Percentiles rank a stretch among this genome's conserved stretches.
Evolutionary conservation across 2,113 vertebrate genomes (phyloP).

Genomic region (Salvelinus namaycush): DNA sequence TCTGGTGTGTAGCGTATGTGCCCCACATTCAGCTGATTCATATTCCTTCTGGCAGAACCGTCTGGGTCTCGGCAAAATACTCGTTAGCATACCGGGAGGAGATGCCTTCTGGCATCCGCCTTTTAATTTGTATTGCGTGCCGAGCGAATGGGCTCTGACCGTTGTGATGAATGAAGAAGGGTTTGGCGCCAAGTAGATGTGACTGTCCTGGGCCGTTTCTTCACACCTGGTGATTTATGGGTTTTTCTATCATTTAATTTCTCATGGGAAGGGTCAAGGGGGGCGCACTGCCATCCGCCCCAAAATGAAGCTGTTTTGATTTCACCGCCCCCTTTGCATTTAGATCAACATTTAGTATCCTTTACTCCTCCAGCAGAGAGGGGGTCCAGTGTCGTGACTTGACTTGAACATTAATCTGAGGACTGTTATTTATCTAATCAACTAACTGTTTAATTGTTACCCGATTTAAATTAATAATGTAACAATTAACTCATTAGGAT

Average conservation of each 20-base stretch:
- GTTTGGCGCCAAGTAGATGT: slow-evolving; percentile 78
- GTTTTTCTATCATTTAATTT: slow-evolving; percentile 81
- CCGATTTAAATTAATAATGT: too few relatives aligned
- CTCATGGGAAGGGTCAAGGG: slow-evolving; percentile 67
- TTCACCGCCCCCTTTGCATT: slow-evolving; percentile 61
- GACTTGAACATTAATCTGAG: too few relatives aligned
- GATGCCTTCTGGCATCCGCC: slow-evolving; percentile 64
- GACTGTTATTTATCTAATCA: too few relatives aligned
- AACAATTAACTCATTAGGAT: too few relatives aligned
- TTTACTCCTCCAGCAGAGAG: not conserved
- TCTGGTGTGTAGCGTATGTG: not conserved
- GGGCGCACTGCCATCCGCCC: slow-evolving; percentile 53
- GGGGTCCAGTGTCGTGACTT: not conserved
- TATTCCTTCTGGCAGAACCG: slow-evolving; percentile 60
- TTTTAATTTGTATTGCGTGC: slow-evolving; percentile 74
- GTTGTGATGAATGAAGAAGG: slow-evolving; percentile 81
- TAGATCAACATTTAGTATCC: slow-evolving; percentile 60
- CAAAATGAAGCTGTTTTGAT: slow-evolving; percentile 71
- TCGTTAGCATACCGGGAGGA: slow-evolving; percentile 58
- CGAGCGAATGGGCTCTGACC: slow-evolving; percentile 69
- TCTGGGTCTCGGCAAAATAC: slow-evolving; percentile 22
- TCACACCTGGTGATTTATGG: slow-evolving; percentile 78
- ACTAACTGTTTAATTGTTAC: too few relatives aligned
- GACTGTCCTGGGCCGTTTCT: slow-evolving; percentile 72
- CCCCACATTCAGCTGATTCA: slow-evolving; percentile 42